Evolutionary conservation across 2,888 invertebrate species (phyloP), one percentile per base, ranked within the genome.

Genomic region (Apocheima hispidaria): DNA sequence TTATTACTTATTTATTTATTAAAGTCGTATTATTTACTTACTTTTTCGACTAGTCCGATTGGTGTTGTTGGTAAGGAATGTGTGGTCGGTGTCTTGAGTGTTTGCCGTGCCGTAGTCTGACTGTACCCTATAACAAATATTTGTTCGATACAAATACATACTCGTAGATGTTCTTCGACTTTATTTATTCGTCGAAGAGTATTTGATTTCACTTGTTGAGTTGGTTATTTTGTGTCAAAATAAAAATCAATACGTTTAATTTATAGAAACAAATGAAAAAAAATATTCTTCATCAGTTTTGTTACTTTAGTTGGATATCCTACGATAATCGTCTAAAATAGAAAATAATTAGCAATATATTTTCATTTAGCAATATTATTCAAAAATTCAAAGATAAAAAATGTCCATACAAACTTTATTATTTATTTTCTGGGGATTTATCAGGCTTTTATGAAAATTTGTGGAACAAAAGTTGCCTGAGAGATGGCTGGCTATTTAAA

Each of bases 11-110:
- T 26, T 26, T 26, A 26, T 26, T 26, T 7, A 4, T 40, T 9
- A 14, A 26, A 14, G 16, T n/a, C n/a, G n/a, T n/a, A 23, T 20
- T 30, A 20, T 35, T 1, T n/a, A 65, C 50, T 74, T 82, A 91
- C 92, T 89, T 87, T 90, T 88, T 72, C 90, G 80, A 18, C 68
- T 77, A 30, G 90, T 88, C 74, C 82, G 78, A 53, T 81, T 87
- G 0, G 88, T 88, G 59, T 88, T 88, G n/a, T 88, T 84, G 55
- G 88, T 90, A 21, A 92, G 64, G 65, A 86, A 86, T 6, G 92
- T 91, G 65, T 90, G 78, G 35, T 90, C 90, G 0, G 92, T 92
- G 12, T 86, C 85, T 70, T 90, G 91, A 2, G 92, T 89, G 60
- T 88, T 85, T 56, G 82, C 86, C 1, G 85, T 81, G 2, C 84